Conservation (phyloP, 2,888 invertebrate genomes). For the Galerucella calmariensis region DNA sequence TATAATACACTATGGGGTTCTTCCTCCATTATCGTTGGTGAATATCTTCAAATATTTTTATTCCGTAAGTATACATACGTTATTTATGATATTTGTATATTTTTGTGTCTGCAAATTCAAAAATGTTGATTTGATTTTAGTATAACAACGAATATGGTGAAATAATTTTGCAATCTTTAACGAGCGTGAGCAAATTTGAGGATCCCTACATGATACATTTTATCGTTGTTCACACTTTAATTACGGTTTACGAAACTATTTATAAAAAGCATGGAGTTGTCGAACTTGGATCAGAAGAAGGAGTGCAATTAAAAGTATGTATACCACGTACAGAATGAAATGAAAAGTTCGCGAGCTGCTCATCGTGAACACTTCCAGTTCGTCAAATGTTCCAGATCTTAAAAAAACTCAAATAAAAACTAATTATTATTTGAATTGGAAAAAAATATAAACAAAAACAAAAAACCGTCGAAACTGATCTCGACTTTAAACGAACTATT, state of each 20-base stretch:
- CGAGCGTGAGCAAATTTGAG: slow-evolving; percentile 5
- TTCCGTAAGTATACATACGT: slow-evolving; percentile 28
- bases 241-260: slow-evolving; percentile 29
- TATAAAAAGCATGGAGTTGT: slow-evolving; percentile 27
- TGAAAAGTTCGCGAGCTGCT: no score
- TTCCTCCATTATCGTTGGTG: slow-evolving; percentile 23
- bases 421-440: no score
- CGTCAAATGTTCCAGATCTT: no score
- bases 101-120: background rate
- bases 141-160: slow-evolving; percentile 35
- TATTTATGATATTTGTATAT: no score
- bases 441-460: no score
- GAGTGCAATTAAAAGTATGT: slow-evolving; percentile 29
- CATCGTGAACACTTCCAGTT: no score
- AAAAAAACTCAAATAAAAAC: no score
- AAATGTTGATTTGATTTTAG: slow-evolving; percentile 15
- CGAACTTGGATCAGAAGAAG: slow-evolving; percentile 31
- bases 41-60: slow-evolving; percentile 36
- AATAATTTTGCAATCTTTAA: slow-evolving; percentile 30
- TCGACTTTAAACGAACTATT: no score
- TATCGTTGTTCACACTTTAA: slow-evolving; percentile 27
- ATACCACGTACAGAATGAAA: background rate
- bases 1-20: slow-evolving; percentile 23
- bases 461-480: no score
- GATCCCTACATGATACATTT: slow-evolving; percentile 32